These are phyloP conservation scores for Ia io DNA, from an alignment of 2,113 vertebrate genomes.

Conservation along the genomic window DNA sequence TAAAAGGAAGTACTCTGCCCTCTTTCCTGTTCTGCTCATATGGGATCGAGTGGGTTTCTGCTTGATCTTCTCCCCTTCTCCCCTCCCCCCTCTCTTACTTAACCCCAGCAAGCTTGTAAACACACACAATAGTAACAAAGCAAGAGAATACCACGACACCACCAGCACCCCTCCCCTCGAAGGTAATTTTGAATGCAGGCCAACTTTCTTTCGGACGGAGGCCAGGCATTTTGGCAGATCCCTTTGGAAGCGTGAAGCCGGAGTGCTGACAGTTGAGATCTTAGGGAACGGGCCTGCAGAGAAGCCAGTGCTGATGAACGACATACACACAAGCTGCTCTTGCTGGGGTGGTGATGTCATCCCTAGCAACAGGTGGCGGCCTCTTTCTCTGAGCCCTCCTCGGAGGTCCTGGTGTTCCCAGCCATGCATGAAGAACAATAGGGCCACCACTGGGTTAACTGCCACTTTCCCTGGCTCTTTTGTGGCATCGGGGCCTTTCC, in stretches of 20 bases:
- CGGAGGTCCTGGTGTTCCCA: not conserved
- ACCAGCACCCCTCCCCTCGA: accelerated
- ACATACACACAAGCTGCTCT: constrained; percentile 41
- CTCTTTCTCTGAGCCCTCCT: constrained; percentile 44
- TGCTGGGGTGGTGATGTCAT: constrained; percentile 78
- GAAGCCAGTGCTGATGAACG: constrained; percentile 61
- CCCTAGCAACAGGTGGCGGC: constrained; percentile 80
- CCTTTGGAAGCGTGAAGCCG: constrained; percentile 25
- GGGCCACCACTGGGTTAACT: constrained; percentile 79
- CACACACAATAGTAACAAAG: constrained; percentile 8
- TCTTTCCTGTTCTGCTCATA: not conserved
- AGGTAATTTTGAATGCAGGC: constrained; percentile 46
- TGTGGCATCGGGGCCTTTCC: constrained; percentile 76
- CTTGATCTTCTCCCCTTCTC: not conserved
- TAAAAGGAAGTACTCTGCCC: not conserved
- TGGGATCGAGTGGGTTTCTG: not conserved
- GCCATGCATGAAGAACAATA: constrained; percentile 69
- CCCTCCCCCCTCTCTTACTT: not conserved
- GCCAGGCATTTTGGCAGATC: constrained; percentile 66
- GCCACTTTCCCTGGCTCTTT: constrained; percentile 64
- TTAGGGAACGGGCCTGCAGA: constrained; percentile 60
- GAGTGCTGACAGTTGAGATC: constrained; percentile 51
- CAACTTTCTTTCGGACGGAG: constrained; percentile 35
- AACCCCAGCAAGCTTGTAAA: constrained; percentile 26
- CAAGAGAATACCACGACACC: not conserved